phyloP scores from a whole-genome alignment of 2,113 vertebrate species.

The Mystacornis crossleyi region DNA sequence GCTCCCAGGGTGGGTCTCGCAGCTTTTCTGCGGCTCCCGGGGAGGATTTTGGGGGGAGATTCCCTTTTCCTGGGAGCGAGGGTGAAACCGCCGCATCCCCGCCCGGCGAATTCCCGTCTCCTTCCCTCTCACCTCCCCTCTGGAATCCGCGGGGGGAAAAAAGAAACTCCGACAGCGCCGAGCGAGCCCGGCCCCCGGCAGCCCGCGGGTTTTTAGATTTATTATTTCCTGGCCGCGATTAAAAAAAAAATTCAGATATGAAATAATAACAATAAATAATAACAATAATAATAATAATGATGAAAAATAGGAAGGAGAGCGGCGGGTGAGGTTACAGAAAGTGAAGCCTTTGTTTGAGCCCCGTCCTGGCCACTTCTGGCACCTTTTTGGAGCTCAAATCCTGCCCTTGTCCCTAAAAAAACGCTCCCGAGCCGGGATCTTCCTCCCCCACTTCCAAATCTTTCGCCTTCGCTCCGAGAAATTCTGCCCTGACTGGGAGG shows the following conservation, averaged over 20 bases:
- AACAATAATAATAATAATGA: not conserved
- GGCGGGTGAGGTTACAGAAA: not conserved
- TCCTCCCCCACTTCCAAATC: not conserved
- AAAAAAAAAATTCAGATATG: not conserved
- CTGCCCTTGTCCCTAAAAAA: not conserved
- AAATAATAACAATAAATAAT: not conserved
- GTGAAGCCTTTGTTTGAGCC: not conserved
- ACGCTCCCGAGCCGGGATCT: not conserved
- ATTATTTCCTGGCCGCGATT: not conserved
- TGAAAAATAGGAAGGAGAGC: not conserved
- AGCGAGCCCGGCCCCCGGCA: not conserved
- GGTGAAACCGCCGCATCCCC: too few species aligned
- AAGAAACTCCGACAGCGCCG: not conserved
- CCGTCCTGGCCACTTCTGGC: not conserved
- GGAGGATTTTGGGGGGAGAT: not conserved
- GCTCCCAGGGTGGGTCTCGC: not conserved
- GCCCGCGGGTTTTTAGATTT: not conserved
- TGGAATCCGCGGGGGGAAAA: not conserved
- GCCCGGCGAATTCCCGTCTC: not conserved
- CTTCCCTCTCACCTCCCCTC: not conserved
- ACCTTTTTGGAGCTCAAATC: not conserved
- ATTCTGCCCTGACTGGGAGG: not conserved
- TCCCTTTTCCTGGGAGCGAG: not conserved
- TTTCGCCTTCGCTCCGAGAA: not conserved
- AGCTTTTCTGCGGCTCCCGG: not conserved